These are phyloP conservation scores for Limonius californicus DNA, from an alignment of 1,140 invertebrate species.

Conservation along the genomic window DNA sequence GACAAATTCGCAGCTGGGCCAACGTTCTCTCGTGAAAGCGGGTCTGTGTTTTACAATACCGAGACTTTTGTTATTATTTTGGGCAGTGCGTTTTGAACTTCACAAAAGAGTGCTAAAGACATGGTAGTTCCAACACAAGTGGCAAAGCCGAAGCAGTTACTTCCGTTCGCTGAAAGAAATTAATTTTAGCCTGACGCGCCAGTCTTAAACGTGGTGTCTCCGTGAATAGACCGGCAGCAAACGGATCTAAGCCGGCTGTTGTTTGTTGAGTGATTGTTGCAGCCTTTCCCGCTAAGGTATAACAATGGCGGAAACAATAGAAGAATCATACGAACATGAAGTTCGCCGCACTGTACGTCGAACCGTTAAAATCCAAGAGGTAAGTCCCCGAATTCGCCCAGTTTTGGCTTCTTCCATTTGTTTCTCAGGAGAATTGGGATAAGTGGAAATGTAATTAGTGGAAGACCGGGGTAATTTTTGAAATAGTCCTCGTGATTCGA, in stretches of 20 bases:
- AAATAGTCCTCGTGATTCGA: too few relatives aligned
- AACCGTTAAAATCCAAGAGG: not conserved
- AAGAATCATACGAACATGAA: conserved; percentile 8
- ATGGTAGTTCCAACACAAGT: too few relatives aligned
- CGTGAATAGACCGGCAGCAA: conserved; percentile 7
- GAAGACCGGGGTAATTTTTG: too few relatives aligned
- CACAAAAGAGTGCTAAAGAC: too few relatives aligned
- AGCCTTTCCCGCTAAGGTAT: not conserved
- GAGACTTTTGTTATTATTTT: too few relatives aligned
- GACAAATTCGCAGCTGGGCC: too few relatives aligned
- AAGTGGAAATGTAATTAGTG: too few relatives aligned
- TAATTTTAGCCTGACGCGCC: conserved; percentile 13
- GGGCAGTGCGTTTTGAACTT: too few relatives aligned
- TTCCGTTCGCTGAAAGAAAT: conserved; percentile 11
- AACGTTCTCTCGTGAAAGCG: too few relatives aligned
- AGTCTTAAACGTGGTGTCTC: conserved; percentile 9
- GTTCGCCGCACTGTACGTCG: not conserved
- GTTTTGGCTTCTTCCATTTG: not conserved
- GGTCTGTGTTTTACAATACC: too few relatives aligned
- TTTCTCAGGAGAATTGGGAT: not conserved
- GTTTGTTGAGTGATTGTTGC: conserved; percentile 10
- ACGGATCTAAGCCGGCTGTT: not conserved
- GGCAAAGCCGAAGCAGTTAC: not conserved
- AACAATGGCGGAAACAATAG: conserved; percentile 11
- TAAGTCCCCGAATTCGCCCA: not conserved